These are phyloP conservation scores for Chironomus tepperi DNA, from an alignment of 1,140 invertebrate genomes.

Conservation along the genomic window DNA sequence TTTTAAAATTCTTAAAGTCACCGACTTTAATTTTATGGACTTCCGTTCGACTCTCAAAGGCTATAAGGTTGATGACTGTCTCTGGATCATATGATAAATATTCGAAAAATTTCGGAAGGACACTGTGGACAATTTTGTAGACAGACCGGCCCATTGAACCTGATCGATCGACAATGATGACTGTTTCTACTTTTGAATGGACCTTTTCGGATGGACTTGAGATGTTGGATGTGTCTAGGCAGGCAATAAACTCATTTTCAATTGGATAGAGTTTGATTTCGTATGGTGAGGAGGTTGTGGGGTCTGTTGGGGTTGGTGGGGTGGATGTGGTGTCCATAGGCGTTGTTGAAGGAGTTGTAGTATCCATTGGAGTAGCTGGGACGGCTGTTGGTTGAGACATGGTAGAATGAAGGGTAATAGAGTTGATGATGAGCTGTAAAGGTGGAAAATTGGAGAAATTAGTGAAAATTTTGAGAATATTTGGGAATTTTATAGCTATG, in stretches of 20 bases:
- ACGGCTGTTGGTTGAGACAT: too few relatives aligned
- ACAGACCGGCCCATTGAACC: background rate
- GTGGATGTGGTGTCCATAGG: too few relatives aligned
- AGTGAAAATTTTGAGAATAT: too few relatives aligned
- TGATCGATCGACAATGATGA: background rate
- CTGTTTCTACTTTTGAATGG: background rate
- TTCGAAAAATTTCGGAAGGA: background rate
- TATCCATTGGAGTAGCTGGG: too few relatives aligned
- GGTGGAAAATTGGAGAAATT: too few relatives aligned
- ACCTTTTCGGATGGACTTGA: background rate
- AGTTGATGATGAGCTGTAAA: too few relatives aligned
- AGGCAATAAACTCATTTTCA: background rate
- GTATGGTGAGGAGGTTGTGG: background rate
- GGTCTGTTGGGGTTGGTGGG: too few relatives aligned
- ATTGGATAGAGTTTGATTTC: background rate
- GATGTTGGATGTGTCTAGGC: background rate
- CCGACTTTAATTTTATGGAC: background rate
- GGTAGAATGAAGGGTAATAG: too few relatives aligned
- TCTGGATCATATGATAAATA: background rate
- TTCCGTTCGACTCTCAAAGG: background rate
- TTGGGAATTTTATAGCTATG: too few relatives aligned
- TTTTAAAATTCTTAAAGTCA: background rate
- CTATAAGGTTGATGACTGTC: background rate
- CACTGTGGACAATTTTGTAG: background rate
- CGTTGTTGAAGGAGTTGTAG: too few relatives aligned